Conservation (phyloP, 2,113 vertebrate species). For the Hipposideros armiger region DNA sequence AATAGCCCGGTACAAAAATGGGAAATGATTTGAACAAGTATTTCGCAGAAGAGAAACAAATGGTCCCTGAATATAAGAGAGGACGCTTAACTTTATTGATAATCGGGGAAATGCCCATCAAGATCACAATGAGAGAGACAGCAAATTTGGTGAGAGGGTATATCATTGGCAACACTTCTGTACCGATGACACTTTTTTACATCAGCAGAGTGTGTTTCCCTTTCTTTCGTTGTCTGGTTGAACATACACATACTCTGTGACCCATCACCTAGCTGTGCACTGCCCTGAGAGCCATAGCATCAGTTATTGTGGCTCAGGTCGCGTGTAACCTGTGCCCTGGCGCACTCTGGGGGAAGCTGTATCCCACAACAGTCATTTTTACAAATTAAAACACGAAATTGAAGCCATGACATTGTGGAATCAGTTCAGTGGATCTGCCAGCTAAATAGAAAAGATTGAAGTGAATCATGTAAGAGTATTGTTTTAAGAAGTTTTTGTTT, state of each 20-base stretch:
- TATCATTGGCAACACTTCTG: neutral
- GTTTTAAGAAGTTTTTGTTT: neutral
- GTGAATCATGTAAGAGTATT: neutral
- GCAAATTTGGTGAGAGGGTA: neutral
- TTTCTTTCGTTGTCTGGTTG: neutral
- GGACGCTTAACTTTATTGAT: neutral
- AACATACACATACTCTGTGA: neutral
- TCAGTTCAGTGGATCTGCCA: neutral
- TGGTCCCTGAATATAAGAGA: neutral
- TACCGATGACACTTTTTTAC: neutral
- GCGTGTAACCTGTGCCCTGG: neutral
- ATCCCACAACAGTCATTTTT: constrained; percentile 28
- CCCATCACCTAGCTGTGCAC: neutral
- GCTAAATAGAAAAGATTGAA: constrained; percentile 9
- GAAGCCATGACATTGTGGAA: constrained; percentile 18
- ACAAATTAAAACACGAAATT: constrained; percentile 41
- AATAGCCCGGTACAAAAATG: neutral
- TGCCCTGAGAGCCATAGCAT: neutral
- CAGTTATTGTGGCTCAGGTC: neutral
- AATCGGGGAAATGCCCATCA: neutral
- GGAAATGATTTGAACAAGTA: neutral
- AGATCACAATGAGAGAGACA: neutral
- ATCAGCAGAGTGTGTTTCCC: neutral
- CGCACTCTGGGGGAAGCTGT: neutral
- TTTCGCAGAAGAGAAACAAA: constrained; percentile 41